A percentile compares a stretch with the other conserved stretches of the same genome.
Evolutionary conservation across 2,797 vertebrate genomes (phyloP).

Genomic region (Acrossocheilus wenchowensis): DNA sequence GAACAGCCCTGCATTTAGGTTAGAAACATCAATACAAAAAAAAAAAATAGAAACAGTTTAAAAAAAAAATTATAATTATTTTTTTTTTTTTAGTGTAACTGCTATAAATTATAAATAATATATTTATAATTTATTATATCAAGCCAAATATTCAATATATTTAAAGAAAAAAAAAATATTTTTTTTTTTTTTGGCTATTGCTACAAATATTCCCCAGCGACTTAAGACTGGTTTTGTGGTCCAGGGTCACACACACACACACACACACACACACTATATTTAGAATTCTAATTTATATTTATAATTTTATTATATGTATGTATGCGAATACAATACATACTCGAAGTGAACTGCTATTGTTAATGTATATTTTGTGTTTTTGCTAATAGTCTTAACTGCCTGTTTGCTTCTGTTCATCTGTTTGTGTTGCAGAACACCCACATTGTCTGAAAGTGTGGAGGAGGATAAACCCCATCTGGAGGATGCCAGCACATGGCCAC

Average conservation of each 20-base stretch:
- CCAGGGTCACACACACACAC: too few species aligned
- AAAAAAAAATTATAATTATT: too few species aligned
- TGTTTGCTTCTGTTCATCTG: background rate
- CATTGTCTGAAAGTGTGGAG: constrained; percentile 80
- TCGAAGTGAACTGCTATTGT: background rate
- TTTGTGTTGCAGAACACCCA: constrained; percentile 68
- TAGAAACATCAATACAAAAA: constrained; percentile 11
- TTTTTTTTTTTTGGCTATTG: too few species aligned
- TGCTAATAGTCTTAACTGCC: background rate
- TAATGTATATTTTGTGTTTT: background rate
- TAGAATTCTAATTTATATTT: too few species aligned
- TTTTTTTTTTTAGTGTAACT: background rate
- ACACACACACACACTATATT: too few species aligned
- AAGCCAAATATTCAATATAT: too few species aligned
- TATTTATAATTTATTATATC: too few species aligned
- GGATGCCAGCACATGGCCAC: constrained; percentile 71
- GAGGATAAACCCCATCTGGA: constrained; percentile 76
- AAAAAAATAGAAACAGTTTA: background rate
- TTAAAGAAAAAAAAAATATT: too few species aligned
- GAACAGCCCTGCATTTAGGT: constrained; percentile 86
- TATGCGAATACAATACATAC: background rate
- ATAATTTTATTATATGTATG: too few species aligned
- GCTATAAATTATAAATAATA: background rate
- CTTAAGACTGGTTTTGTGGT: too few species aligned
- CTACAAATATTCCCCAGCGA: too few species aligned